Percentiles rank a stretch among this genome's conserved stretches.
Conservation (phyloP, 2,797 vertebrate genomes). For the Odontamblyopus lacepedii region DNA sequence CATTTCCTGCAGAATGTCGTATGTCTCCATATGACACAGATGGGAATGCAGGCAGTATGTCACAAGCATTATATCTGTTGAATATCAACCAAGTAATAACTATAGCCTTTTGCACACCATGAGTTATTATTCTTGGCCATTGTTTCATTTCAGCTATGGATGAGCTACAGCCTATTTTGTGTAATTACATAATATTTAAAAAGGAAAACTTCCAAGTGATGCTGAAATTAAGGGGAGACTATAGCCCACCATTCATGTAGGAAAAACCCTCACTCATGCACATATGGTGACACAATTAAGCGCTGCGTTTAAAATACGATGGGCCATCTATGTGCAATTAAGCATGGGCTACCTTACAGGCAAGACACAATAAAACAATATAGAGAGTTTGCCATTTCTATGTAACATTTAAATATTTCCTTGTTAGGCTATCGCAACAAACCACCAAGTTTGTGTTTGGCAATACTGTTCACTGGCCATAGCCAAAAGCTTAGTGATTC, state of each 20-base stretch:
- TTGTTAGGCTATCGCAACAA: too few relatives aligned
- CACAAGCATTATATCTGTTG: constrained; percentile 5
- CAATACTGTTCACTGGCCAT: neutral
- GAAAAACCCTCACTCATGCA: neutral
- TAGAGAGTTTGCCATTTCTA: too few relatives aligned
- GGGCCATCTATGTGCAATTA: neutral
- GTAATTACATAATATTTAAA: neutral
- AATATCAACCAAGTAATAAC: neutral
- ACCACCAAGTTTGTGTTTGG: neutral
- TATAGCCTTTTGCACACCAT: too few relatives aligned
- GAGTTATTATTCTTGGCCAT: neutral
- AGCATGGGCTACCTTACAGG: neutral
- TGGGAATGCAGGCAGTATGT: constrained; percentile 8
- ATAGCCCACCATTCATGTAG: neutral
- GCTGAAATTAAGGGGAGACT: neutral
- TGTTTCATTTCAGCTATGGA: neutral
- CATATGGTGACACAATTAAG: neutral
- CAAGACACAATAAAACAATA: neutral
- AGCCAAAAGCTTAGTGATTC: neutral
- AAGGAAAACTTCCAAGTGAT: neutral
- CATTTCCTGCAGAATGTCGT: too few relatives aligned
- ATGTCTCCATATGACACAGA: neutral
- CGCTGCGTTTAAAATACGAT: neutral
- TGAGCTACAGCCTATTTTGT: neutral
- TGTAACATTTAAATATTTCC: too few relatives aligned